These are phyloP conservation scores for Coregonus sp. DNA, from an alignment of 2,797 vertebrate species.

Conservation along the genomic window DNA sequence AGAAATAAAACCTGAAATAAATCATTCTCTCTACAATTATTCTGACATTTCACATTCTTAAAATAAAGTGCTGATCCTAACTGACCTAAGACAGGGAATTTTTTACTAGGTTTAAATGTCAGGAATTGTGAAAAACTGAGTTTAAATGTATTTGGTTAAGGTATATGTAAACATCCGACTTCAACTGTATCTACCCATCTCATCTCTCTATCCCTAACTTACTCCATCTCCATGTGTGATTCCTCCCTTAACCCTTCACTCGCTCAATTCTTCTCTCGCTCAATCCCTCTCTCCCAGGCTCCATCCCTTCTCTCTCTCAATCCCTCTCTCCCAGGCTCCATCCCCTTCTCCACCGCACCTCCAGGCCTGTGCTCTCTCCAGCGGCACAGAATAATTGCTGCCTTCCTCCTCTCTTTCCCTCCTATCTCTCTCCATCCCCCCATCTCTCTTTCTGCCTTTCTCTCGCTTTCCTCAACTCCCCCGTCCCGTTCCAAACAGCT, in stretches of 20 bases:
- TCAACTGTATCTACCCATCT: too few species aligned
- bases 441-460: slow-evolving; percentile 17
- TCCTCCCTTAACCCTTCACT: slow-evolving; percentile 14
- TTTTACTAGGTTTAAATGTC: too few species aligned
- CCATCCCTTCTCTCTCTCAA: slow-evolving; percentile 17
- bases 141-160: too few species aligned
- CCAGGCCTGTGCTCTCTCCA: slow-evolving; percentile 22
- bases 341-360: slow-evolving; percentile 6
- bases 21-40: too few species aligned
- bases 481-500: slow-evolving; percentile 71
- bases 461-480: slow-evolving; percentile 34
- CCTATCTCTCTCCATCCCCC: too few species aligned
- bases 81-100: too few species aligned
- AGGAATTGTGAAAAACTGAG: too few species aligned
- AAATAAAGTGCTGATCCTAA: too few species aligned
- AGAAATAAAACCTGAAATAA: too few species aligned
- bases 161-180: too few species aligned
- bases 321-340: background rate
- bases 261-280: slow-evolving; percentile 8
- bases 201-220: background rate
- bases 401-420: background rate
- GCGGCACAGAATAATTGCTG: slow-evolving; percentile 30
- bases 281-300: slow-evolving; percentile 23
- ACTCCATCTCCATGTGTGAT: background rate
- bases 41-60: too few species aligned